Evolutionary conservation across 2,888 invertebrate species (phyloP), one percentile per base, ranked within the genome.

Genomic region (Fragum sueziense): DNA sequence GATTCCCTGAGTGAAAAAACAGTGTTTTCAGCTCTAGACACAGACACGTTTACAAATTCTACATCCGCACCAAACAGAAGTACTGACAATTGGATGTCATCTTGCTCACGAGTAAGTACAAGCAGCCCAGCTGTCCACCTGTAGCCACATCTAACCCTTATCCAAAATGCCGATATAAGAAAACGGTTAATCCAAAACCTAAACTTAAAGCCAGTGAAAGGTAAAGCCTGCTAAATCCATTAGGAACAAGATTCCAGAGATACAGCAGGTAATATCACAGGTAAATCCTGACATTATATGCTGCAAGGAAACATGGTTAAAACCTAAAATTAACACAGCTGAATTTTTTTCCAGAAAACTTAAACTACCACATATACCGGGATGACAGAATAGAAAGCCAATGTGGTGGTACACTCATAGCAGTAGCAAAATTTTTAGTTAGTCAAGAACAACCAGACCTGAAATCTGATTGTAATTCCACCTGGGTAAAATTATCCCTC

Each of bases 361-460:
- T 25, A 7, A 17, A 27, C 6, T 59, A 59, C 27, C 14, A 27
- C 3, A 27, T 59, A 25, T 59, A 25, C 29, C 22, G 59, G 11
- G 22, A 27, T 27, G 29, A 59, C 27, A 2, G 29, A 6, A 11
- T 25, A 2, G 22, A 25, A 7, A 17, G 17, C 25, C 4, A 4
- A 25, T 22, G 59, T 11, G 27, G 59, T 3, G 17, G 59, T 4
- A 29, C 29, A 6, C 14, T n/a, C n/a, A n/a, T n/a, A n/a, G n/a
- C n/a, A n/a, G n/a, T n/a, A n/a, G n/a, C n/a, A n/a, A n/a, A n/a
- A 27, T 17, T 3, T 59, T 7, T 59, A 27, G 7, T 59, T 27
- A 25, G 59, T 25, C 25, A 59, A 25, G 59, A 59, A 27, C 59
- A 59, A 25, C 59, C 59, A 59, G 27, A 59, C 27, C 59, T 59